Evolutionary conservation across 2,113 vertebrate species (phyloP), one percentile per base, ranked within the genome.

Genomic region (Cairina moschata): DNA sequence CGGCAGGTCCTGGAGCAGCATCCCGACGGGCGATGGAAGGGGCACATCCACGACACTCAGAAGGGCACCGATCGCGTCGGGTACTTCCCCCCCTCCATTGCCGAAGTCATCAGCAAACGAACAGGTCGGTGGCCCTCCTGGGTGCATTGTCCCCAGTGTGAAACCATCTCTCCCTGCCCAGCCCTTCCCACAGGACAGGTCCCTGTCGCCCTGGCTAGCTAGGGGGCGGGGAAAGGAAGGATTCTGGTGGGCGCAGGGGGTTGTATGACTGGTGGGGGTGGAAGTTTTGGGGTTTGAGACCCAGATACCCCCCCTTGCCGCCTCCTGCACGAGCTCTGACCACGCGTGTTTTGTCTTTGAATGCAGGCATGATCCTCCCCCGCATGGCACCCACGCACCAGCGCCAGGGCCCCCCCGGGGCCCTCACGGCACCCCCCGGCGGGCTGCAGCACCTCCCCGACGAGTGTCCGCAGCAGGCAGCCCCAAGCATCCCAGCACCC

Each of bases 51-150:
- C 0, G 99, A 99, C 13, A 77, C 96, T 75, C 99, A 99, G 97
- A 98, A 98, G 72, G 99, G 99, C 92, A 99, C 98, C 0, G 99
- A 99, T 95, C 98, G 99, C 1, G 98, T 99, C 3, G 99, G 99
- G 72, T 99, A 98, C 97, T 99, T 99, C 76, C 99, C 99, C 9
- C 98, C 99, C 0, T 99, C 99, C 89, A 99, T 99, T 12, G 99
- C 99, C 0, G 99, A 99, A 97, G 99, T 99, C 94, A 98, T 99
- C 97, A 99, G 98, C 98, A 99, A 99, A 91, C 95, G 99, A 95
- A 97, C 98, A 98, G 99, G 99, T 99, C 69, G 58, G 96, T 77
- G 59, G 8, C 42, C 14, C 0, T 31, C 17, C 46, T 25, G 25
- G 22, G 9, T 59, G 17, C 8, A 31, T 36, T 0, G 40, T 72